A percentile compares a stretch with the other conserved stretches of the same genome.
These are phyloP conservation scores for Plebejus anna DNA, from an alignment of 2,888 invertebrate species.

Conservation along the genomic window DNA sequence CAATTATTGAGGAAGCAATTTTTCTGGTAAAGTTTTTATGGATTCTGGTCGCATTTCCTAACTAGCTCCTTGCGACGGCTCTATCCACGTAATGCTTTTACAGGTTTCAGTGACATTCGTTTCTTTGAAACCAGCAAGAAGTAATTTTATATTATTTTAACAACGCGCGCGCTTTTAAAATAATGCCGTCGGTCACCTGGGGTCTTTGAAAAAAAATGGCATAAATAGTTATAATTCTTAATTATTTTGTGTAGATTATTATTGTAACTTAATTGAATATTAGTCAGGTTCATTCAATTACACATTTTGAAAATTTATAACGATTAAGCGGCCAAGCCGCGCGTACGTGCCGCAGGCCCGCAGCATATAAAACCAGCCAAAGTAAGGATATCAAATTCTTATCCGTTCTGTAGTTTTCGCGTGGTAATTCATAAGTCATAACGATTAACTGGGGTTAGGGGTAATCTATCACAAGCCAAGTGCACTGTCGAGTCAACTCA, in stretches of 20 bases:
- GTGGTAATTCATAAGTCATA: conserved; percentile 45
- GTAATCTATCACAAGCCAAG: conserved; percentile 70
- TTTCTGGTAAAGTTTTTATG: conserved; percentile 5
- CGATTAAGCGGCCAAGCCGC: too few species aligned
- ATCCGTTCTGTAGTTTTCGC: not conserved
- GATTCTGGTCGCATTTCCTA: conserved; percentile 40
- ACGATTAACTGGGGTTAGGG: conserved; percentile 32
- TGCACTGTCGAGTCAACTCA: conserved; percentile 71
- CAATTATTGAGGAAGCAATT: conserved; percentile 20
- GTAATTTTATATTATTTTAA: too few species aligned
- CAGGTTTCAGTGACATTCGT: not conserved
- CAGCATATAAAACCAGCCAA: too few species aligned
- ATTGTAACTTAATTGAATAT: too few species aligned
- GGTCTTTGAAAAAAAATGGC: too few species aligned
- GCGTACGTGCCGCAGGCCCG: too few species aligned
- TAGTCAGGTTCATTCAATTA: too few species aligned
- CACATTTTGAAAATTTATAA: too few species aligned
- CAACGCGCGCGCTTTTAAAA: not conserved
- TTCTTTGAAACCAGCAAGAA: not conserved
- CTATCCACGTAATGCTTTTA: not conserved
- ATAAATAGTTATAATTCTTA: too few species aligned
- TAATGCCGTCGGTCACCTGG: not conserved
- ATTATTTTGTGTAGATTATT: too few species aligned
- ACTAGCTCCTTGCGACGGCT: not conserved
- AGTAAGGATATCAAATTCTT: not conserved